Base-by-base conservation (phyloP, 1,140 invertebrate species). In the Drosophila ercepeae region DNA sequence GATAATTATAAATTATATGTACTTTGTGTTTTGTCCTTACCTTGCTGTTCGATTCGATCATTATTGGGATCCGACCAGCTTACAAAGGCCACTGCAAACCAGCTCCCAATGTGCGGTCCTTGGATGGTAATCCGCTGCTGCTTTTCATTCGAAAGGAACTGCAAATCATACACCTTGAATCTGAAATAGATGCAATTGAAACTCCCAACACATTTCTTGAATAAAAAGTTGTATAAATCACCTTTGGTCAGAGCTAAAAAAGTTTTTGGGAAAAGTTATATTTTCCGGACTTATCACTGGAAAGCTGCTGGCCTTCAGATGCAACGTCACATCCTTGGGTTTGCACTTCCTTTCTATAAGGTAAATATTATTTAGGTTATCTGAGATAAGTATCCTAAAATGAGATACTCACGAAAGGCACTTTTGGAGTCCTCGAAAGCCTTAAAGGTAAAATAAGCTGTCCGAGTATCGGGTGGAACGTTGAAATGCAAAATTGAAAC, bases 51-150 rank as follows among this genome's bases (percentile, higher is more conserved):
- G 69, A 96, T 95, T 71, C 94, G 93, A 60, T 94, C 93, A 21
- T 92, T 92, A 73, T 94, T 93, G 5, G 95, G 95, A 93, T 96
- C 94, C 18, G 93, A 92, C 94, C 95, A 96, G 23, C 94, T 93
- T 57, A 96, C 92, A 91, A 96, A 97, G 4, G 95, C 95, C 25
- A 95, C 93, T 0, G 94, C 95, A 92, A 95, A 97, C 95, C 96
- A 97, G 75, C 94, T 94, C 1, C 96, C 96, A 0, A 95, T 93
- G 7, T 93, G 91, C 0, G 96, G 96, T 42, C 93, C 93, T 11
- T 93, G 92, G 11, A 95, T 92, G 61, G 92, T 92, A 29, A 94
- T 92, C 59, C 91, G 91, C 34, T 93, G 91, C 71, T 92, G 91
- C 50, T 83, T 89, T 36, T 92, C 93, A 79, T 93, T 90, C 52